Evolutionary conservation across 2,888 invertebrate genomes (phyloP).

Genomic region (Scaptomyza polygonia): DNA sequence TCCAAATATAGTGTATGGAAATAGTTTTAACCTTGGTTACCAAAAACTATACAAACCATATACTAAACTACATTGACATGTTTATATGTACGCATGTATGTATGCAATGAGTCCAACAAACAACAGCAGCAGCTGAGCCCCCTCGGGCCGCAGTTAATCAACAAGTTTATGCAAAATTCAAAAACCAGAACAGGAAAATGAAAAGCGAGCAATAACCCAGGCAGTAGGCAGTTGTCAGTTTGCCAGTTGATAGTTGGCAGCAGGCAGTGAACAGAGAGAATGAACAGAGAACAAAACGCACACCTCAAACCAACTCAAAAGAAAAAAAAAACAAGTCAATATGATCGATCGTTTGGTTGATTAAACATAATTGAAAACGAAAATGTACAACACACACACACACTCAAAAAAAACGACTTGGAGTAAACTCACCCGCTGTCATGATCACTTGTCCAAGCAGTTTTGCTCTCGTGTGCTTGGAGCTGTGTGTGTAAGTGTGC

Average conservation of each 20-base stretch:
- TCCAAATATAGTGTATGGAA: too few species aligned
- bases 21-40: too few species aligned
- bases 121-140: constrained; percentile 66
- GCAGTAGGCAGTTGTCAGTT: constrained; percentile 33
- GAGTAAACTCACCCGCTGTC: constrained; percentile 54
- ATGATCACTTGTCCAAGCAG: constrained; percentile 68
- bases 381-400: constrained; percentile 66
- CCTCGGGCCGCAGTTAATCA: constrained; percentile 72
- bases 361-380: constrained; percentile 80
- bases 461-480: constrained; percentile 3
- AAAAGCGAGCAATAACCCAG: constrained; percentile 77
- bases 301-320: constrained; percentile 66
- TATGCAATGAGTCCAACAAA: constrained; percentile 43
- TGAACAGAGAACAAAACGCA: constrained; percentile 75
- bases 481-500: constrained; percentile 4
- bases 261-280: constrained; percentile 11
- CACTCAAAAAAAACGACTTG: constrained; percentile 19
- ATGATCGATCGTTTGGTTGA: constrained; percentile 80
- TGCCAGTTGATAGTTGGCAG: constrained; percentile 12
- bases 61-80: not conserved
- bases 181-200: constrained; percentile 77
- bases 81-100: not conserved
- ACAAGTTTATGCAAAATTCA: constrained; percentile 77
- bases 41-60: too few species aligned
- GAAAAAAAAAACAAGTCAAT: constrained; percentile 72